Percentiles rank a stretch among this genome's conserved stretches.
These are phyloP conservation scores for Trypoxylon attenuatum DNA, from an alignment of 2,888 invertebrate species.

Conservation along the genomic window DNA sequence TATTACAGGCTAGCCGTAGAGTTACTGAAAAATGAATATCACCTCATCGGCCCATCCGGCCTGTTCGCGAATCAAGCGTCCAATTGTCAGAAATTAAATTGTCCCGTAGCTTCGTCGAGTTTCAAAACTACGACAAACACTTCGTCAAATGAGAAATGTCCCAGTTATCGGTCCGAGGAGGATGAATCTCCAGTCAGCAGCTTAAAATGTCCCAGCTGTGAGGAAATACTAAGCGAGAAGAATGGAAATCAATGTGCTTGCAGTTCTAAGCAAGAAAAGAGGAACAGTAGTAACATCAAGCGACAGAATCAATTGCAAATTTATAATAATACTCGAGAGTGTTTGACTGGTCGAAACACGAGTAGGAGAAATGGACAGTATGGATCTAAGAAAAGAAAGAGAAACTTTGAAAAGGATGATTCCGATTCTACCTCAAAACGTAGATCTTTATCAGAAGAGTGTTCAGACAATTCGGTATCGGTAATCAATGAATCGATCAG, in stretches of 20 bases:
- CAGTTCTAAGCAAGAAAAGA: background rate
- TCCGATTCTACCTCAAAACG: background rate
- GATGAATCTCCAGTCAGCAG: background rate
- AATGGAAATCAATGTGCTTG: background rate
- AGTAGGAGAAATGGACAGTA: background rate
- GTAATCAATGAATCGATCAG: background rate
- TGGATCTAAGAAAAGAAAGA: background rate
- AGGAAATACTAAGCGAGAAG: background rate
- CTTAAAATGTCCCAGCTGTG: background rate
- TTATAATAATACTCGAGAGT: too few relatives aligned
- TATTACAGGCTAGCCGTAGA: slow-evolving; percentile 53
- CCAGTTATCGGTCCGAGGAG: background rate
- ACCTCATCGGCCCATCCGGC: slow-evolving; percentile 54
- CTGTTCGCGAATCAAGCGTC: slow-evolving; percentile 39
- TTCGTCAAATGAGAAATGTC: background rate
- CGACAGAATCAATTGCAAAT: background rate
- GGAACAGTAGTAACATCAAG: background rate
- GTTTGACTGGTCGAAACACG: too few relatives aligned
- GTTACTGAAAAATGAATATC: slow-evolving; percentile 43
- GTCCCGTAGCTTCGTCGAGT: too few relatives aligned
- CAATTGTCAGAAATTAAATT: background rate
- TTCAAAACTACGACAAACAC: background rate
- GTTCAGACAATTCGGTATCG: background rate
- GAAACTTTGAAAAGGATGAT: too few relatives aligned
- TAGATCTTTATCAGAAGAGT: too few relatives aligned